Evolutionary conservation across 2,888 invertebrate genomes (phyloP).

Genomic region (Catotricha subobsoleta): DNA sequence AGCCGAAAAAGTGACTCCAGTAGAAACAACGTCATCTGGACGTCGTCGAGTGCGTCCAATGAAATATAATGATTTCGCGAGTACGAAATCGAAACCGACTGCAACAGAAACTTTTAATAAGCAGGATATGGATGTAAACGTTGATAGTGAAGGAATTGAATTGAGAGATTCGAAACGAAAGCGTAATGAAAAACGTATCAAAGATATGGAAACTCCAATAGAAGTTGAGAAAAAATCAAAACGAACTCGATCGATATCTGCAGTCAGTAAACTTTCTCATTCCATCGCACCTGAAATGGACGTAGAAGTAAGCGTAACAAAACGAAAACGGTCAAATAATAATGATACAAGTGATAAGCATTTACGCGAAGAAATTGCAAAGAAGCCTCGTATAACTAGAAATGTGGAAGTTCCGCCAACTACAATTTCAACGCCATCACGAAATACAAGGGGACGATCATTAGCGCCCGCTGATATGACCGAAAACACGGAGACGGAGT

Average conservation of each 20-base stretch:
- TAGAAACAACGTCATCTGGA: constrained; percentile 44
- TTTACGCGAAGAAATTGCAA: background rate
- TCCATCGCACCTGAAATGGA: background rate
- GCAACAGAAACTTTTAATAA: background rate
- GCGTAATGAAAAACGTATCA: background rate
- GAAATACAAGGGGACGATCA: background rate
- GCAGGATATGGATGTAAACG: background rate
- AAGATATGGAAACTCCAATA: background rate
- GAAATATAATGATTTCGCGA: constrained; percentile 43
- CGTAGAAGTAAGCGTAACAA: background rate
- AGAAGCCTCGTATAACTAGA: too few relatives aligned
- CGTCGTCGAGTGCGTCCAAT: constrained; percentile 42
- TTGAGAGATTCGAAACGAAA: too few relatives aligned
- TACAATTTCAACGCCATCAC: background rate
- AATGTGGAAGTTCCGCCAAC: too few relatives aligned
- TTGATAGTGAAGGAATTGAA: too few relatives aligned
- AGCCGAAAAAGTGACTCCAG: background rate
- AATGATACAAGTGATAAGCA: background rate
- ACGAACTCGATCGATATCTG: constrained; percentile 2
- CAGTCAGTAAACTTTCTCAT: too few relatives aligned
- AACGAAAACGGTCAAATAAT: background rate
- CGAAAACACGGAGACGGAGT: background rate
- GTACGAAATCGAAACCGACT: constrained; percentile 17
- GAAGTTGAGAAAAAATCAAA: background rate
- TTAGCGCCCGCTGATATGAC: background rate